These are phyloP conservation scores for Drosophila tropicalis DNA, from an alignment of 1,140 invertebrate genomes.

Conservation along the genomic window DNA sequence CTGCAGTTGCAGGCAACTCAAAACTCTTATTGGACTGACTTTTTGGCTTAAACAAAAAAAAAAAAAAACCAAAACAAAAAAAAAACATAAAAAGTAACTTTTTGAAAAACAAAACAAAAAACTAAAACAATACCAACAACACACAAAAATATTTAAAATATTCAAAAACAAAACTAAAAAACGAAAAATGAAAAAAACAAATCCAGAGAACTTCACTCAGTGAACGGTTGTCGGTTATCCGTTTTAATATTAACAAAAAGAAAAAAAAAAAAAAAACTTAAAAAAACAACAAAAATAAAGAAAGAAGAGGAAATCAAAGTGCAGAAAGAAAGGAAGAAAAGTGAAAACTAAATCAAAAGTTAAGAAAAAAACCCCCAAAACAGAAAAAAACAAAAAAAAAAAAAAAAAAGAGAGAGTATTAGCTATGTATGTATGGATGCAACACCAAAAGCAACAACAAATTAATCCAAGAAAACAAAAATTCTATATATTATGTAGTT, in stretches of 20 bases:
- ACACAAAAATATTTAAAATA: constrained; percentile 72
- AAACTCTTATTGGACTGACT: constrained; percentile 82
- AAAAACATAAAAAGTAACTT: constrained; percentile 65
- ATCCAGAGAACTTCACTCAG: constrained; percentile 55
- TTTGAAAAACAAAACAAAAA: constrained; percentile 60
- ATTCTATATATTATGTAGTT: constrained; percentile 31
- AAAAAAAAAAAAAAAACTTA: constrained; percentile 21
- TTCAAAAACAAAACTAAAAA: constrained; percentile 37
- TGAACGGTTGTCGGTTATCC: constrained; percentile 68
- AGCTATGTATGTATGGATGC: constrained; percentile 53
- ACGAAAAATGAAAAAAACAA: neutral
- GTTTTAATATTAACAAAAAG: constrained; percentile 42
- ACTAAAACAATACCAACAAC: constrained; percentile 41
- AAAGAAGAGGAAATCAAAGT: neutral
- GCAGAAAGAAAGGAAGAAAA: neutral
- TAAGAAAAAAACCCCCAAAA: constrained; percentile 24
- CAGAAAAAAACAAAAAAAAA: neutral
- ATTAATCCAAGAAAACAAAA: constrained; percentile 26
- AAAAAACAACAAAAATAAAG: no score
- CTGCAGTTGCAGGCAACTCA: constrained; percentile 82
- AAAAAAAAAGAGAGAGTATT: constrained; percentile 56
- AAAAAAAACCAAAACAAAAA: constrained; percentile 61
- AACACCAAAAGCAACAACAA: constrained; percentile 37
- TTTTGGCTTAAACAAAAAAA: constrained; percentile 68
- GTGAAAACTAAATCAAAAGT: constrained; percentile 25